Evolutionary conservation across 2,113 vertebrate genomes (phyloP).

Genomic region (Melanerpes formicivorus): DNA sequence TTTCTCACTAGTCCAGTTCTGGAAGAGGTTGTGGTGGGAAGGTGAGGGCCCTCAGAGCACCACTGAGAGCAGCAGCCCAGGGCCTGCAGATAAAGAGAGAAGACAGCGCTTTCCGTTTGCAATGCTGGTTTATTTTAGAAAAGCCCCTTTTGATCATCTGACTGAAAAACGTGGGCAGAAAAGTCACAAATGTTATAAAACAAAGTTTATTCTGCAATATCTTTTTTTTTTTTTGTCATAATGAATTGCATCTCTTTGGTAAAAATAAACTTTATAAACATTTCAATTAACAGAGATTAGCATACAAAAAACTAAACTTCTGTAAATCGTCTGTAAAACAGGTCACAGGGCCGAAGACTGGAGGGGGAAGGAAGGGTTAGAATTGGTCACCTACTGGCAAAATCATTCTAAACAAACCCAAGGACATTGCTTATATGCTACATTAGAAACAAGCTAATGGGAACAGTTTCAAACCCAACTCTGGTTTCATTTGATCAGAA

Average conservation of each 20-base stretch:
- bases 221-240: constrained; percentile 85
- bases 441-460: constrained; percentile 69
- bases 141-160: constrained; percentile 65
- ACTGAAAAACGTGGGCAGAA: constrained; percentile 66
- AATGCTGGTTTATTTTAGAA: constrained; percentile 70
- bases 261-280: constrained; percentile 99
- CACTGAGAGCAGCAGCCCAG: background rate
- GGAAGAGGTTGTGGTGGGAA: background rate
- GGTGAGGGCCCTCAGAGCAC: background rate
- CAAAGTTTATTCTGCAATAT: constrained; percentile 97
- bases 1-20: background rate
- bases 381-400: constrained; percentile 75
- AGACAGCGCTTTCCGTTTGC: constrained; percentile 46
- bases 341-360: constrained; percentile 69
- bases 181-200: constrained; percentile 86
- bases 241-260: constrained; percentile 99
- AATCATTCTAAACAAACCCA: constrained; percentile 74
- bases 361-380: constrained; percentile 69
- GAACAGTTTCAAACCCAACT: constrained; percentile 67
- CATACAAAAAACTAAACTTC: constrained; percentile 97
- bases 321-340: constrained; percentile 79
- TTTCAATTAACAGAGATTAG: constrained; percentile 99
- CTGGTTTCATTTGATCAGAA: constrained; percentile 75
- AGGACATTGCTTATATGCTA: constrained; percentile 74
- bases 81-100: constrained; percentile 49